Conservation (phyloP, 1,140 invertebrate genomes). For the Anagrus nilaparvatae region DNA sequence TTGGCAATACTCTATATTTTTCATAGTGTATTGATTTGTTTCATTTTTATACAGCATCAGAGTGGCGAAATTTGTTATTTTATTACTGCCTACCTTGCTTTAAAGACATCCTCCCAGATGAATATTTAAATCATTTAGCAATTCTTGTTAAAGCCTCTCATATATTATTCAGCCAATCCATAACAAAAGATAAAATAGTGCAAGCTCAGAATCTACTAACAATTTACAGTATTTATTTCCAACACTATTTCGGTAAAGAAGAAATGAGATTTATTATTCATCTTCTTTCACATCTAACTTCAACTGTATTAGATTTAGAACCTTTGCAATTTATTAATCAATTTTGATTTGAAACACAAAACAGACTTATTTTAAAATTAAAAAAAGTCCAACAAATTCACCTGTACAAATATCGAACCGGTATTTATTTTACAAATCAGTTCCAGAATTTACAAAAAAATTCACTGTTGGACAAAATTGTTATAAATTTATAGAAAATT, state of each 20-base stretch:
- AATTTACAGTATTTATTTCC: constrained; percentile 7
- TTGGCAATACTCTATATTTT: too few relatives aligned
- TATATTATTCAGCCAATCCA: constrained; percentile 12
- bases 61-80: constrained; percentile 16
- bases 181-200: constrained; percentile 13
- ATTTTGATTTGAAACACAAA: constrained; percentile 15
- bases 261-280: constrained; percentile 18
- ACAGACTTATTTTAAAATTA: constrained; percentile 6
- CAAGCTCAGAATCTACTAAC: constrained; percentile 8
- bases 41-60: constrained; percentile 15
- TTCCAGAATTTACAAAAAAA: too few relatives aligned
- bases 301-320: constrained; percentile 10
- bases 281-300: constrained; percentile 12
- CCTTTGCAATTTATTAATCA: constrained; percentile 5
- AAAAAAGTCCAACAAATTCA: too few relatives aligned
- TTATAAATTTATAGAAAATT: too few relatives aligned
- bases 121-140: constrained; percentile 14
- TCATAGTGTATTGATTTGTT: neutral
- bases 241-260: constrained; percentile 11
- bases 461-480: too few relatives aligned
- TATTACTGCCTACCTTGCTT: constrained; percentile 13
- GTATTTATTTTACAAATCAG: too few relatives aligned
- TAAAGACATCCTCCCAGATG: neutral
- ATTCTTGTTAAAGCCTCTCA: constrained; percentile 10
- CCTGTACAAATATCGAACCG: too few relatives aligned